Base-by-base conservation (phyloP, 2,113 vertebrate species). In the Geothlypis trichas region DNA sequence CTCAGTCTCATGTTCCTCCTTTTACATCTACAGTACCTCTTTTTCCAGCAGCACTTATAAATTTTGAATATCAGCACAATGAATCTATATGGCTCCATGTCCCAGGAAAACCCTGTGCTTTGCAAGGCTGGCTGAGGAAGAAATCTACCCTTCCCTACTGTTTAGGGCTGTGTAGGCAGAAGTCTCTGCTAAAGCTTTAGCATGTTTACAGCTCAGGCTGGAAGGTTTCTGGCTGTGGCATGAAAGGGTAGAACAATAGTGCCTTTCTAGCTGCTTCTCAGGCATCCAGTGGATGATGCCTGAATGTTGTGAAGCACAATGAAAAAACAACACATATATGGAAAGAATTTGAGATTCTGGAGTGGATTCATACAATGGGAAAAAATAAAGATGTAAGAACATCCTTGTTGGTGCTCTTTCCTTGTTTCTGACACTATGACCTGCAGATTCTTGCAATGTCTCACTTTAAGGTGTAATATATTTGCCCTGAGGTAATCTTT, bases 281-380 rank as follows among this genome's bases (percentile, higher is more conserved):
- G 30, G 30, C 9, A 42, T 15, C 15, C 49, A 24, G 18, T 15
- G 22, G 46, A 5, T n/a, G 44, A n/a, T 0, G 11, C 2, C 26
- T 39, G 15, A 41, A 54, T 12, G 58, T 23, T 2, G 4, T 24
- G 30, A 58, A 52, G 16, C 0, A 47, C 5, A 2, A 1, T 31
- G 16, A 1, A 20, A 52, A 2, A 62, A 19, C 4, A 15, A 0
- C 2, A 30, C 24, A 20, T 20, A 10, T 2, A 31, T 2, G 4
- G 55, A 35, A 35, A 0, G 5, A 13, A 42, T 20, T 72, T 6
- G 13, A 35, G 6, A 46, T 83, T 47, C 35, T 54, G 46, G 30
- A 37, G 42, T 15, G 22, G 1, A 35, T 26, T 66, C 26, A 21
- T 42, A 26, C 46, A 47, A 18, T 30, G 31, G 46, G 15, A 42